Base-by-base conservation (phyloP, 2,797 vertebrate species). In the Poeciliopsis gracilis region DNA sequence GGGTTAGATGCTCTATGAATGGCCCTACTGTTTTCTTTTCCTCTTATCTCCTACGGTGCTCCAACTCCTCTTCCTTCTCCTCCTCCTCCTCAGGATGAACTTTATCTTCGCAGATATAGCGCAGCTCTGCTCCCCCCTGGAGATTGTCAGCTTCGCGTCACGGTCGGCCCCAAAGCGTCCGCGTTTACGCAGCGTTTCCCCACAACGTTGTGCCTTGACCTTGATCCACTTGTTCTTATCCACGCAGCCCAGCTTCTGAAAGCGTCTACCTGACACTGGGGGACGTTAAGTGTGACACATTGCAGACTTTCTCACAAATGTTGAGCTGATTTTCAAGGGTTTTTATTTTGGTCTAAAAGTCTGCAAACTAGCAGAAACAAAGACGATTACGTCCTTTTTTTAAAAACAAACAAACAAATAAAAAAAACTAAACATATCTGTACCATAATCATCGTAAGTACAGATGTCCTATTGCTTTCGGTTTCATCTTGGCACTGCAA, bases 1-100 rank as follows among this genome's bases (percentile, higher is more conserved):
- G 82, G 85, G 75, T 78, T 46, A 3, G 0, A 86, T 12, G 15
- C 79, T 87, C 67, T 18, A 90, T 95, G 94, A 95, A 94, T 92
- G 91, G 85, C 76, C 86, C 79, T 30, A 82, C 86, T 94, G 93
- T 93, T 82, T 83, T 77, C 76, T 23, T 30, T 66, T 66, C 67
- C 67, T 80, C 90, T 93, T 93, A 93, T 94, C 92, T 90, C 83
- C n/a, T 80, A 77, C 74, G 77, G 80, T 89, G 67, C 84, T 90
- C 45, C 76, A 84, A 33, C 84, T 88, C 86, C 82, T 91, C 86
- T 74, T 93, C 85, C 78, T 87, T 74, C 75, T 61, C 80, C 83
- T 63, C 80, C 84, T 78, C 80, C 83, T 63, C 59, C 84, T 57
- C 63, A 88, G 91, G 91, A 92, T 92, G 87, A 67, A 41, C 77